These are phyloP conservation scores for Lycaena phlaeas DNA, from an alignment of 2,888 invertebrate species.

Conservation along the genomic window DNA sequence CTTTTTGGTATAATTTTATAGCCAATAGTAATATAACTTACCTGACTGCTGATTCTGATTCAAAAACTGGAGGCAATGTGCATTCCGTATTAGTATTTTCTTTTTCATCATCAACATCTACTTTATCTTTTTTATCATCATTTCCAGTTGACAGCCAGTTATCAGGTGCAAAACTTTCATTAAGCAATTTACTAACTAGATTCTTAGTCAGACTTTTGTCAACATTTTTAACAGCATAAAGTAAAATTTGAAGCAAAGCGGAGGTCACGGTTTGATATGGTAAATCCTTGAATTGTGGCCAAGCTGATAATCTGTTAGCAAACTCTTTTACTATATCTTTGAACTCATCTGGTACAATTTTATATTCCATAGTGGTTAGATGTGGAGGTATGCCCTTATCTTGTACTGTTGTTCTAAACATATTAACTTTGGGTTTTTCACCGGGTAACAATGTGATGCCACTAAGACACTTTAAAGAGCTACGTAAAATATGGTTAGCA, in stretches of 20 bases:
- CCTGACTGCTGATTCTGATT: slow-evolving; percentile 74
- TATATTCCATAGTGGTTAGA: slow-evolving; percentile 52
- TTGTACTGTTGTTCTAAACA: slow-evolving; percentile 36
- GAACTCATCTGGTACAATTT: slow-evolving; percentile 72
- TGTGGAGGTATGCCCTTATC: slow-evolving; percentile 48
- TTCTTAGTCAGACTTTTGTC: slow-evolving; percentile 68
- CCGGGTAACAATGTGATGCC: slow-evolving; percentile 74
- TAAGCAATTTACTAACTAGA: slow-evolving; percentile 74
- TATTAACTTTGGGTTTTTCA: slow-evolving; percentile 54
- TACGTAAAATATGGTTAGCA: slow-evolving; percentile 83
- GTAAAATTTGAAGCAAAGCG: slow-evolving; percentile 77
- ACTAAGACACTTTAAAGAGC: slow-evolving; percentile 78
- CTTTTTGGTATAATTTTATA: not conserved
- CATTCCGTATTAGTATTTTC: slow-evolving; percentile 14
- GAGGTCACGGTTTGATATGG: slow-evolving; percentile 80
- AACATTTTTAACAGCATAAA: slow-evolving; percentile 74
- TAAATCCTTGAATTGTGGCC: slow-evolving; percentile 86
- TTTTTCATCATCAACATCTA: slow-evolving; percentile 25
- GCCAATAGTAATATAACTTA: slow-evolving; percentile 20
- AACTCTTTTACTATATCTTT: slow-evolving; percentile 76
- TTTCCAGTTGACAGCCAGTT: slow-evolving; percentile 36
- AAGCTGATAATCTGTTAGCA: slow-evolving; percentile 74
- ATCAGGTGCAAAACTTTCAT: slow-evolving; percentile 74
- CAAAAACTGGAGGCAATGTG: slow-evolving; percentile 75
- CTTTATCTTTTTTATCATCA: slow-evolving; percentile 35